Conservation (phyloP, 2,888 invertebrate species). For the Smittia aterrima region DNA sequence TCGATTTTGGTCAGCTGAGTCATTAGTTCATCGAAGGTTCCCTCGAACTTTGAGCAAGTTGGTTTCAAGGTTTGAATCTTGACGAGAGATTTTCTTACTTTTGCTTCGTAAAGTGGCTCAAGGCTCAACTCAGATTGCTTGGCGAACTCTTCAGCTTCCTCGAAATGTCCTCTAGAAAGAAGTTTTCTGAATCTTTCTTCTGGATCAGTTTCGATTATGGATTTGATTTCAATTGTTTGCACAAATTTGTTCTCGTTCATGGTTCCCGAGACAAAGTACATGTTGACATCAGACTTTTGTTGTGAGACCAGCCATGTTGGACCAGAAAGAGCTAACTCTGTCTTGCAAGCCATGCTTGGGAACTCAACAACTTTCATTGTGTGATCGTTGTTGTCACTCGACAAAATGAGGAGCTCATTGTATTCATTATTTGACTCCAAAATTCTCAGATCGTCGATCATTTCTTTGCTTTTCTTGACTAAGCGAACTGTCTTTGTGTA, state of each 20-base stretch:
- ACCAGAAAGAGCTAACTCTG: conserved; percentile 48
- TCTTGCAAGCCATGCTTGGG: conserved; percentile 50
- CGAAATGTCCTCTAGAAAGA: conserved; percentile 51
- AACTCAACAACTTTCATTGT: conserved; percentile 51
- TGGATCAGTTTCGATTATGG: conserved; percentile 52
- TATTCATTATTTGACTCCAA: conserved; percentile 50
- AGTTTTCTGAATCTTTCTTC: conserved; percentile 52
- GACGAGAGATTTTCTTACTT: conserved; percentile 48
- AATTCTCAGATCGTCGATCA: conserved; percentile 50
- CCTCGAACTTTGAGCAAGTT: conserved; percentile 45
- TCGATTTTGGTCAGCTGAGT: conserved; percentile 48
- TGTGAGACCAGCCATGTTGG: conserved; percentile 52
- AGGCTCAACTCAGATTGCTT: conserved; percentile 50
- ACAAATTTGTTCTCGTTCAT: conserved; percentile 45
- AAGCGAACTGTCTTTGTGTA: conserved; percentile 46
- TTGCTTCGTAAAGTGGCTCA: conserved; percentile 53
- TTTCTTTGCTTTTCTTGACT: background rate
- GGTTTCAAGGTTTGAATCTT: conserved; percentile 46
- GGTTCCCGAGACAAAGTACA: conserved; percentile 50
- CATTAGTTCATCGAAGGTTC: conserved; percentile 47
- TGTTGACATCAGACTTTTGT: conserved; percentile 51
- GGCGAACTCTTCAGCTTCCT: conserved; percentile 54
- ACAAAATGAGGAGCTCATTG: conserved; percentile 50
- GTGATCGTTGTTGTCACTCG: conserved; percentile 46
- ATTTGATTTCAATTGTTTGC: conserved; percentile 51